A percentile compares a stretch with the other conserved stretches of the same genome.
These are phyloP conservation scores for Casuarius casuarius DNA, from an alignment of 2,113 vertebrate genomes.

Conservation along the genomic window DNA sequence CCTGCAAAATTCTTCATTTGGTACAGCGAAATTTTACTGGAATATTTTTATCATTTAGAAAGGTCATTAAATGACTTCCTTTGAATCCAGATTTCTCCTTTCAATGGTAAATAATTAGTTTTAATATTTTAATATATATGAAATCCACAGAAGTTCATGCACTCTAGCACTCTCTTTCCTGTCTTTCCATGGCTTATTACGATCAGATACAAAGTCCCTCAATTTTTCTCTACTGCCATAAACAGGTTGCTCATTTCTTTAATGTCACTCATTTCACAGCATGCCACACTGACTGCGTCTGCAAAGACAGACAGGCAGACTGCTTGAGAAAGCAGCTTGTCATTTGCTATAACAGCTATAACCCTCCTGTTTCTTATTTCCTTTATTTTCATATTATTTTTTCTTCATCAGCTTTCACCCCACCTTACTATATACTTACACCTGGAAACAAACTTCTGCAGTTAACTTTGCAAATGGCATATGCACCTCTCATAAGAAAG, in stretches of 20 bases:
- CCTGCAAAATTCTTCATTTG: neutral
- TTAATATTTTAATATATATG: neutral
- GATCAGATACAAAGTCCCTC: neutral
- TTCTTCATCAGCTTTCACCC: neutral
- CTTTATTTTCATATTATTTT: neutral
- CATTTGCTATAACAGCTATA: neutral
- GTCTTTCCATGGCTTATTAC: constrained; percentile 14
- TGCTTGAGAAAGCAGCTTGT: constrained; percentile 39
- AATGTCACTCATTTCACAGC: constrained; percentile 50
- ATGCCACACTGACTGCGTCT: neutral
- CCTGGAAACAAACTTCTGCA: neutral
- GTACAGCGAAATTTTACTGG: neutral
- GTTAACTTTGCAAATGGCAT: neutral
- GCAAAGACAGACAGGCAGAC: neutral
- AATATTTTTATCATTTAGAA: neutral
- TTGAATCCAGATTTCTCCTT: neutral
- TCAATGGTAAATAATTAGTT: neutral
- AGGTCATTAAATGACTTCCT: neutral
- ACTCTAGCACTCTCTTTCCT: neutral
- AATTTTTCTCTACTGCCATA: constrained; percentile 14
- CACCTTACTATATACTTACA: neutral
- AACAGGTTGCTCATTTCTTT: constrained; percentile 58
- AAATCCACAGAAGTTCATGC: neutral
- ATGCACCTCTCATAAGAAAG: neutral
- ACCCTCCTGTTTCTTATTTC: neutral